A percentile compares a stretch with the other conserved stretches of the same genome.
These are phyloP conservation scores for Ondatra zibethicus DNA, from an alignment of 2,113 vertebrate species.

Conservation along the genomic window DNA sequence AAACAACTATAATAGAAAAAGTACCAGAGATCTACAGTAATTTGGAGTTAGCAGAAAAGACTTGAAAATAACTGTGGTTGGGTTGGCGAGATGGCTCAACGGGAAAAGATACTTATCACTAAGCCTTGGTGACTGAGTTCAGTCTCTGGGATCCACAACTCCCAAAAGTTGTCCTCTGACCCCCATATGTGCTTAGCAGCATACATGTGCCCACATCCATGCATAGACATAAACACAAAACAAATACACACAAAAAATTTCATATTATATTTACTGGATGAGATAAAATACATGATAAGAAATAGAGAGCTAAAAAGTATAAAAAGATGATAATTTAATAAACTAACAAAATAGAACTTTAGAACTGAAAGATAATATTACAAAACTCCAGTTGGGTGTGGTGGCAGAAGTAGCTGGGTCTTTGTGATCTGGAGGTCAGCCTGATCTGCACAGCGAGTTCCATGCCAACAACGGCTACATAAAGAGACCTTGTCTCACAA, in stretches of 20 bases:
- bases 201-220: neutral
- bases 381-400: neutral
- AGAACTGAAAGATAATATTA: conserved; percentile 1
- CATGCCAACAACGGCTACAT: neutral
- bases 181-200: too few species aligned
- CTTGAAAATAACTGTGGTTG: neutral
- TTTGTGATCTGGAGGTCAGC: neutral
- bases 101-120: neutral
- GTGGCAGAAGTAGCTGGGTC: neutral
- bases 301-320: neutral
- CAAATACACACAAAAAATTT: neutral
- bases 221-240: neutral
- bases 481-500: neutral
- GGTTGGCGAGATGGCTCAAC: neutral
- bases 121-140: neutral
- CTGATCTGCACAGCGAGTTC: neutral
- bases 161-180: neutral
- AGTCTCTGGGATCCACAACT: neutral
- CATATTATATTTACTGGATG: neutral
- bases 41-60: neutral
- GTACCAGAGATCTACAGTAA: neutral
- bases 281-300: neutral
- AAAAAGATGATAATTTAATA: neutral
- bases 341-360: conserved; percentile 1
- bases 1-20: neutral